phyloP scores from a whole-genome alignment of 2,888 invertebrate genomes.

The Hetaerina titia region DNA sequence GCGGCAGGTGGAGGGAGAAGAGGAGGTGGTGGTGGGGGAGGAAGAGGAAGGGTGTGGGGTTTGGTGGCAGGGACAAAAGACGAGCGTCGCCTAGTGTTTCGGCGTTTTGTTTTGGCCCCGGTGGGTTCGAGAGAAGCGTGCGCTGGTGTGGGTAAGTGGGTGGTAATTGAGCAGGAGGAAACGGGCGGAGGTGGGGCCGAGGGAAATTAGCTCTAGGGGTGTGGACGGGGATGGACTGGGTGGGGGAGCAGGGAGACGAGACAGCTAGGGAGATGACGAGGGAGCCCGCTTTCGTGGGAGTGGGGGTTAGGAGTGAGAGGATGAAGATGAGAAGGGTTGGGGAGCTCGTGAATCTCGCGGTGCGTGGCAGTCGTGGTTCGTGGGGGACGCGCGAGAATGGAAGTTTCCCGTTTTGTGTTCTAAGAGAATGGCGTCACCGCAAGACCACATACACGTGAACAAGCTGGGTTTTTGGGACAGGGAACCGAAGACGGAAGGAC shows the following conservation, averaged over 20 bases:
- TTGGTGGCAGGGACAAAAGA: not conserved
- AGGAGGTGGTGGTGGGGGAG: not conserved
- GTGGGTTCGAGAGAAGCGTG: not conserved
- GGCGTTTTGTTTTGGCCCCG: slow-evolving; percentile 18
- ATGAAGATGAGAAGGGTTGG: not conserved
- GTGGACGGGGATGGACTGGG: not conserved
- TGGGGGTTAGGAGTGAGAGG: not conserved
- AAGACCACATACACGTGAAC: too few species aligned
- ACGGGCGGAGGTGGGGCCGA: not conserved
- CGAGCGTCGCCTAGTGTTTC: slow-evolving; percentile 7
- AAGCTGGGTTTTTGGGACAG: too few species aligned
- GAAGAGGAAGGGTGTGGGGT: not conserved
- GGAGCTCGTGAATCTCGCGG: not conserved
- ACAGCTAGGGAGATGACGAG: not conserved
- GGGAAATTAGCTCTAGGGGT: not conserved
- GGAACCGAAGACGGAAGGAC: too few species aligned
- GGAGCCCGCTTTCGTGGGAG: not conserved
- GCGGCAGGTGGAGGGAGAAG: not conserved
- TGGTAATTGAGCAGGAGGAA: slow-evolving; percentile 4
- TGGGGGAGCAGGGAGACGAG: too few species aligned
- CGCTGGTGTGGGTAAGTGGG: slow-evolving; percentile 23
- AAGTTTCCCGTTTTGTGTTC: too few species aligned
- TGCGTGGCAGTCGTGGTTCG: too few species aligned
- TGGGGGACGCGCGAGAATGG: too few species aligned
- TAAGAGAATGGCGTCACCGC: too few species aligned